These are phyloP conservation scores for Nycteola revayana DNA, from an alignment of 2,888 invertebrate species.

Conservation along the genomic window DNA sequence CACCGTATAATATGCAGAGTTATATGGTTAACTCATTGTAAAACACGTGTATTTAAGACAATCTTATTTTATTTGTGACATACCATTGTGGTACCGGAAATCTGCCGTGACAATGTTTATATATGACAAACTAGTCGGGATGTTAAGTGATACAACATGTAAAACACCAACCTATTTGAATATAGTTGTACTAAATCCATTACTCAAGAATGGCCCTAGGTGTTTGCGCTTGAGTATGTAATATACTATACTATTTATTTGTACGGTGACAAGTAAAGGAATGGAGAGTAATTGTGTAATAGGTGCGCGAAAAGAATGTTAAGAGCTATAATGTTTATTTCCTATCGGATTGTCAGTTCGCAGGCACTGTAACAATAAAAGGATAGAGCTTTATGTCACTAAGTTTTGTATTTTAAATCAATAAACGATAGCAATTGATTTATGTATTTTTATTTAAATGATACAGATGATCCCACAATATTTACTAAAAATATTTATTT, in stretches of 20 bases:
- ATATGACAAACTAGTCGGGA: constrained; percentile 45
- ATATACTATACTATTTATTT: constrained; percentile 71
- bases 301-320: constrained; percentile 61
- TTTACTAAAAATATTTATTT: too few species aligned
- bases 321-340: constrained; percentile 76
- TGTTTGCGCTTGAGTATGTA: constrained; percentile 59
- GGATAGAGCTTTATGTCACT: constrained; percentile 82
- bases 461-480: too few species aligned
- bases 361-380: constrained; percentile 82
- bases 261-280: constrained; percentile 63
- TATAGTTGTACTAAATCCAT: constrained; percentile 56
- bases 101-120: constrained; percentile 48
- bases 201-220: constrained; percentile 68
- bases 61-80: constrained; percentile 27
- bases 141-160: constrained; percentile 44
- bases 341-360: constrained; percentile 82
- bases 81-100: constrained; percentile 37
- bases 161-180: constrained; percentile 58
- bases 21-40: constrained; percentile 32
- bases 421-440: constrained; percentile 80
- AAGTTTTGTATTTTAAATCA: constrained; percentile 83
- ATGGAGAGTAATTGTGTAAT: constrained; percentile 49
- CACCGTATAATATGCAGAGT: constrained; percentile 30
- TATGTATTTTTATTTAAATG: constrained; percentile 43
- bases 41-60: constrained; percentile 31